Evolutionary conservation across 2,888 invertebrate species (phyloP).

Genomic region (Protonemura montana): DNA sequence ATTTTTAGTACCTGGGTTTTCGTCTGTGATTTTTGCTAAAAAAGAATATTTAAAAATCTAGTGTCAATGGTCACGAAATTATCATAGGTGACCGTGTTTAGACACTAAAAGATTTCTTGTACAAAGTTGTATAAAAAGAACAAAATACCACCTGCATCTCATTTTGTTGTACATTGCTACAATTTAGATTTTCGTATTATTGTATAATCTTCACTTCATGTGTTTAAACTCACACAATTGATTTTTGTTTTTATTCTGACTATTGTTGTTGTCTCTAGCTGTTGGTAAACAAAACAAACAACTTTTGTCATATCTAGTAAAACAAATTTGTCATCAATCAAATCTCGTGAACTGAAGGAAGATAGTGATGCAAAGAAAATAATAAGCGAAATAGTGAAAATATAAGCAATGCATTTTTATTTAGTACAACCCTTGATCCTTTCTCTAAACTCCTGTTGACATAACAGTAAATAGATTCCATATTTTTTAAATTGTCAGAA

Average conservation of each 20-base stretch:
- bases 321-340: background rate
- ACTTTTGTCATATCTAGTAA: background rate
- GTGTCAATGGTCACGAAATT: background rate
- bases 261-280: background rate
- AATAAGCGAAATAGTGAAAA: slow-evolving; percentile 7
- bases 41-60: background rate
- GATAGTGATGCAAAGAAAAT: background rate
- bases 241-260: background rate
- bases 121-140: slow-evolving; percentile 1
- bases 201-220: background rate
- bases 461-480: too few species aligned
- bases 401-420: background rate
- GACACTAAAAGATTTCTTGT: background rate
- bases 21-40: slow-evolving; percentile 12
- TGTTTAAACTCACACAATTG: background rate
- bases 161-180: background rate
- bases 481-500: too few species aligned
- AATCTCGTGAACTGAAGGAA: background rate
- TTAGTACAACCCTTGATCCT: background rate
- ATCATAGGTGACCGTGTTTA: background rate
- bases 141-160: slow-evolving; percentile 7
- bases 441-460: background rate
- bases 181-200: background rate
- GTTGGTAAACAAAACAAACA: background rate
- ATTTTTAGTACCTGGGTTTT: slow-evolving; percentile 12